Evolutionary conservation across 2,113 vertebrate species (phyloP).

Genomic region (Mastomys coucha): DNA sequence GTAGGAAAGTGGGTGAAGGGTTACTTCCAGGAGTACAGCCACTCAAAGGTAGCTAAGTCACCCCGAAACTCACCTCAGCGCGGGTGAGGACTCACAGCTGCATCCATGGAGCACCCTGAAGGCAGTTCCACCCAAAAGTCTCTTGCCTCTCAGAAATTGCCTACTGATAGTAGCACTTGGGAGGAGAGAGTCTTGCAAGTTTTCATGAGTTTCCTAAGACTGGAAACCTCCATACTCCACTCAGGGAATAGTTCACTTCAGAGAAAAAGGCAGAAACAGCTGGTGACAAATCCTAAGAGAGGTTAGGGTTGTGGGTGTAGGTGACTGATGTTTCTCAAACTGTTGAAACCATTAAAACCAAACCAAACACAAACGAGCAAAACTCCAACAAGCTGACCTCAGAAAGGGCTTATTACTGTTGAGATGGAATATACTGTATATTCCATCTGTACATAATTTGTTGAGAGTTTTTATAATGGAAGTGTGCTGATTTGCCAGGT

Average conservation of each 20-base stretch:
- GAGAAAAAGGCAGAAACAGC: not conserved
- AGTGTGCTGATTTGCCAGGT: not conserved
- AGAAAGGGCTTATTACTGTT: not conserved
- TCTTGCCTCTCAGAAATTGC: not conserved
- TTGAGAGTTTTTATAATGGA: not conserved
- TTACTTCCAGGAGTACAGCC: not conserved
- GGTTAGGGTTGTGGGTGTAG: not conserved
- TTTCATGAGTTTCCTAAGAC: not conserved
- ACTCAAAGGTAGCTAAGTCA: not conserved
- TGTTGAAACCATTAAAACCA: not conserved
- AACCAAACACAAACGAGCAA: not conserved
- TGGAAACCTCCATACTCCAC: not conserved
- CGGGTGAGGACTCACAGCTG: not conserved
- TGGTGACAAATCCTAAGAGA: not conserved
- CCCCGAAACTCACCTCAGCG: too few species aligned
- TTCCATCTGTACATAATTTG: not conserved
- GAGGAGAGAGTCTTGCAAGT: not conserved
- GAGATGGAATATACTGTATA: too few species aligned
- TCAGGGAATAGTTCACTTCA: not conserved
- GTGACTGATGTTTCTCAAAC: not conserved
- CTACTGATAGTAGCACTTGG: not conserved
- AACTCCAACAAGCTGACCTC: not conserved
- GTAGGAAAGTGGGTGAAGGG: not conserved
- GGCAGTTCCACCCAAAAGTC: not conserved
- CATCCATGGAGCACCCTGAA: not conserved